Evolutionary conservation across 2,888 invertebrate genomes (phyloP).

Genomic region (Xestia c-nigrum): DNA sequence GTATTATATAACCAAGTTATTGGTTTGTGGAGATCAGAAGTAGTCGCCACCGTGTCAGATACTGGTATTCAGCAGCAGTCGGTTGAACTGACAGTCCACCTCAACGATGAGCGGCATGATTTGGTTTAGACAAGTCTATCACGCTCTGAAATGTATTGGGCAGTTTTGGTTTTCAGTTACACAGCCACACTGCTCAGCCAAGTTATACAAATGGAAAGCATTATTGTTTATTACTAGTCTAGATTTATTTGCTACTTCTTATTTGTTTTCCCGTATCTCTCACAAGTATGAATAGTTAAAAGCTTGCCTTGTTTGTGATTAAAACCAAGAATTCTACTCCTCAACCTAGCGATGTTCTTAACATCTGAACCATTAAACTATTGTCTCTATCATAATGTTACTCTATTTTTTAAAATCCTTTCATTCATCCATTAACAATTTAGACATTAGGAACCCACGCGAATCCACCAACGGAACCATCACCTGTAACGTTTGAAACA

Average conservation of each 20-base stretch:
- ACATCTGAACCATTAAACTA: background rate
- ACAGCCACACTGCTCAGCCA: background rate
- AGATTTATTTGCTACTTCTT: background rate
- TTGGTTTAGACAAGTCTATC: too few species aligned
- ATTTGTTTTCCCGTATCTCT: background rate
- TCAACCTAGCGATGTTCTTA: background rate
- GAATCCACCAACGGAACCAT: constrained; percentile 28
- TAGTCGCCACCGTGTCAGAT: background rate
- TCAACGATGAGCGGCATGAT: background rate
- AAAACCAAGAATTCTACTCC: background rate
- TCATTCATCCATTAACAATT: constrained; percentile 36
- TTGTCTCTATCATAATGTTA: constrained; percentile 8
- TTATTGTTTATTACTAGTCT: background rate
- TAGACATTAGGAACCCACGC: constrained; percentile 41
- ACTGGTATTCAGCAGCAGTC: background rate
- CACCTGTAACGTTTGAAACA: constrained; percentile 39
- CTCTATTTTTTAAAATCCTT: constrained; percentile 13
- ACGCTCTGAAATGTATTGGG: background rate
- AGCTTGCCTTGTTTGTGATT: background rate
- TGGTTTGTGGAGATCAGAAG: background rate
- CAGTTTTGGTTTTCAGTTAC: background rate
- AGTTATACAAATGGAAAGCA: background rate
- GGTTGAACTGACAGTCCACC: background rate
- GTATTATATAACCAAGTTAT: background rate
- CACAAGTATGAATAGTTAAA: background rate